Conservation (phyloP, 92 coral and sea anemone species). For the Porites evermanni region DNA sequence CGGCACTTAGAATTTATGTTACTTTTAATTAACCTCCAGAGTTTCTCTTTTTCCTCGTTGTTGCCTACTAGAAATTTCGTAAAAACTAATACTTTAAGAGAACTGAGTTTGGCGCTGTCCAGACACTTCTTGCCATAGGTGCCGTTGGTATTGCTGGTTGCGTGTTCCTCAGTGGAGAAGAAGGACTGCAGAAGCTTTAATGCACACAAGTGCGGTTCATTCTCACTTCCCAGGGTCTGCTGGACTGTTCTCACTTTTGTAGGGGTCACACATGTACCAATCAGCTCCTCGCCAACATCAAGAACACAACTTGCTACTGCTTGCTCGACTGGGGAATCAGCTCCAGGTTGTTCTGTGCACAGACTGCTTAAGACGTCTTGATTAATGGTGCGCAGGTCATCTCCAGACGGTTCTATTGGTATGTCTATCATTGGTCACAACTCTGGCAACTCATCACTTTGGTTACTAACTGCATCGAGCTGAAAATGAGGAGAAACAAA, state of each 20-base stretch:
- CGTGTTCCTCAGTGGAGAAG: constrained; percentile 42
- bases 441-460: no score
- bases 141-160: constrained; percentile 36
- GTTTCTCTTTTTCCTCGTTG: constrained; percentile 36
- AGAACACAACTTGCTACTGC: no score
- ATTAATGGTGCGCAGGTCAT: not conserved
- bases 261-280: constrained; percentile 46
- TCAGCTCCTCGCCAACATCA: constrained; percentile 20
- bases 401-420: not conserved
- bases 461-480: no score
- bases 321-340: no score
- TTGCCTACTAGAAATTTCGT: constrained; percentile 29
- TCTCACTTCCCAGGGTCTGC: constrained; percentile 32
- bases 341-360: no score
- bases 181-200: constrained; percentile 29
- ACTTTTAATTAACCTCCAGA: constrained; percentile 20
- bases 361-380: not conserved
- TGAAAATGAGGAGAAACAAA: no score
- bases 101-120: constrained; percentile 30
- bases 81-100: constrained; percentile 20
- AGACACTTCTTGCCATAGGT: constrained; percentile 28
- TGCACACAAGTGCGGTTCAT: constrained; percentile 40
- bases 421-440: no score
- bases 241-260: constrained; percentile 24
- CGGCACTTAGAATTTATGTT: constrained; percentile 39